These are phyloP conservation scores for Dermolepida albohirtum DNA, from an alignment of 2,888 invertebrate genomes.

Conservation along the genomic window DNA sequence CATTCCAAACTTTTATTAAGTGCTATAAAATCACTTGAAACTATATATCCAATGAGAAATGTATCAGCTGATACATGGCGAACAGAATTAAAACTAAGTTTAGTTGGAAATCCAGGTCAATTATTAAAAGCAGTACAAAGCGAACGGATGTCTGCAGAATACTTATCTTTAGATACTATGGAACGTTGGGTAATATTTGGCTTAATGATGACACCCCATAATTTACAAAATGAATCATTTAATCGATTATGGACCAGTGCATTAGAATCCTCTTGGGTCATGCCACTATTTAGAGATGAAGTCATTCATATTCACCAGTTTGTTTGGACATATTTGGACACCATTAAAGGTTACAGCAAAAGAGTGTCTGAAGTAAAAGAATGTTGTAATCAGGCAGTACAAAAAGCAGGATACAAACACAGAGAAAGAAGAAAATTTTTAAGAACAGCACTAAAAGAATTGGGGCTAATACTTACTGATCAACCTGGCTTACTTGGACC, in stretches of 20 bases:
- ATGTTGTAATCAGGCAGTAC: constrained; percentile 88
- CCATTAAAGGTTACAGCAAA: constrained; percentile 94
- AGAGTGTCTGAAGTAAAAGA: constrained; percentile 96
- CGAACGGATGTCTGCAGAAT: constrained; percentile 98
- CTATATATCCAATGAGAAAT: constrained; percentile 90
- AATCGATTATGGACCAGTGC: constrained; percentile 93
- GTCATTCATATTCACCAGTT: constrained; percentile 95
- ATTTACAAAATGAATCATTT: constrained; percentile 82
- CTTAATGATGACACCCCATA: constrained; percentile 89
- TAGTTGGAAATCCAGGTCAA: constrained; percentile 94
- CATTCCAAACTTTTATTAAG: constrained; percentile 88
- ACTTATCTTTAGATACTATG: constrained; percentile 92
- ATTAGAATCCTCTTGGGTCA: constrained; percentile 93
- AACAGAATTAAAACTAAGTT: constrained; percentile 90
- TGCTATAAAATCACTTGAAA: constrained; percentile 88
- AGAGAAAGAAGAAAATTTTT: constrained; percentile 96
- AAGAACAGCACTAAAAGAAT: constrained; percentile 93
- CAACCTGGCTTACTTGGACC: constrained; percentile 98
- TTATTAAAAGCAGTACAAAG: constrained; percentile 94
- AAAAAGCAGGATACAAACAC: constrained; percentile 91
- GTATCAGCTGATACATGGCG: constrained; percentile 94
- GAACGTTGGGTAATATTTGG: constrained; percentile 99
- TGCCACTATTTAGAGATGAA: constrained; percentile 96
- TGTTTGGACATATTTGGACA: constrained; percentile 92
- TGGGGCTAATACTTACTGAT: constrained; percentile 95